Percentiles rank a stretch among this genome's conserved stretches.
phyloP scores from a whole-genome alignment of 37 sponge, comb jelly and placozoan genomes.

The Beroe ovata region DNA sequence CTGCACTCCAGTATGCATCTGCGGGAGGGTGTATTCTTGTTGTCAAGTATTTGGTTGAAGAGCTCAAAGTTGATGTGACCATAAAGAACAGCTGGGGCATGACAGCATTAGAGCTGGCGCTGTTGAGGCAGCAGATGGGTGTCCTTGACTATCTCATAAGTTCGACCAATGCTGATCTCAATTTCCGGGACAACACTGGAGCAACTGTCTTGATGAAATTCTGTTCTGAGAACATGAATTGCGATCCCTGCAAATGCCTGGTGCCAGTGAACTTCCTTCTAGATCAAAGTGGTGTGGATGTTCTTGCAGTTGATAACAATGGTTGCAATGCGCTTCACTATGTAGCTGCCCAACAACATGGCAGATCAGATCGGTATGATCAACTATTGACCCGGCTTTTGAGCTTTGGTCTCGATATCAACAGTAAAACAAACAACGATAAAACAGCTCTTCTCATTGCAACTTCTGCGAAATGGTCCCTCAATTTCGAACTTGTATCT shows the following conservation, averaged over 20 bases:
- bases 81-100: constrained; percentile 42
- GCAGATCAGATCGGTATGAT: neutral
- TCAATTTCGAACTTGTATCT: neutral
- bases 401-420: constrained; percentile 21
- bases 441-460: neutral
- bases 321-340: constrained; percentile 48
- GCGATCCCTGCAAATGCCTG: neutral
- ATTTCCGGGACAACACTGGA: constrained; percentile 27
- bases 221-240: neutral
- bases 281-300: neutral
- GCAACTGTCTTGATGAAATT: constrained; percentile 52
- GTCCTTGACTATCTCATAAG: constrained; percentile 12
- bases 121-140: constrained; percentile 51
- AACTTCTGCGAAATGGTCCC: neutral
- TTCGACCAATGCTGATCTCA: neutral
- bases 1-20: constrained; percentile 38
- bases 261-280: neutral
- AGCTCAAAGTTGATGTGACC: constrained; percentile 24
- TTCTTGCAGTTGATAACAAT: constrained; percentile 42
- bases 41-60: constrained; percentile 39
- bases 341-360: neutral
- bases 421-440: constrained; percentile 1
- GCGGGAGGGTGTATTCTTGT: constrained; percentile 44
- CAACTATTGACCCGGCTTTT: neutral
- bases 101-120: constrained; percentile 21